Conservation (phyloP, 1,140 invertebrate genomes). For the Euura lappo region DNA sequence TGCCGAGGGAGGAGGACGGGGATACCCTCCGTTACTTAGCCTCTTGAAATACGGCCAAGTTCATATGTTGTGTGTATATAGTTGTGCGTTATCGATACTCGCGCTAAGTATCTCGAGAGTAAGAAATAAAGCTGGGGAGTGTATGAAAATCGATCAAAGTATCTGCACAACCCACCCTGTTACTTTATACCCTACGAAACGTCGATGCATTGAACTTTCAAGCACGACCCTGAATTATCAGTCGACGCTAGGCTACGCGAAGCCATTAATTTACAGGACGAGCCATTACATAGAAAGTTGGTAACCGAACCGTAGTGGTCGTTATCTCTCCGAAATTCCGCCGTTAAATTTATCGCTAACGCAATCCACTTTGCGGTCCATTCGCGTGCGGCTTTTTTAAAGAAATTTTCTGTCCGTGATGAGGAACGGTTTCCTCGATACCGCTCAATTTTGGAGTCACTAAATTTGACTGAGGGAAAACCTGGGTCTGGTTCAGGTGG, state of each 20-base stretch:
- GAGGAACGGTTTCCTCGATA: not conserved
- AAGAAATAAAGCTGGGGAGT: too few species aligned
- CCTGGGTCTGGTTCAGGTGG: too few species aligned
- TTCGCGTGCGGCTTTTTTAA: not conserved
- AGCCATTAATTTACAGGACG: not conserved
- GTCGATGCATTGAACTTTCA: not conserved
- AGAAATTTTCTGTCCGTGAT: not conserved
- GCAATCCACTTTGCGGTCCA: not conserved
- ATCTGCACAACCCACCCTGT: too few species aligned
- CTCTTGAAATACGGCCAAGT: too few species aligned
- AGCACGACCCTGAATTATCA: not conserved
- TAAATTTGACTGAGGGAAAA: not conserved
- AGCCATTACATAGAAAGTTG: constrained; percentile 2
- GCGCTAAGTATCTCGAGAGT: too few species aligned
- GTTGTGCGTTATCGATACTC: too few species aligned
- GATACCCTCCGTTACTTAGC: too few species aligned
- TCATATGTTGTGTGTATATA: too few species aligned
- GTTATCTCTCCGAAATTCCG: not conserved
- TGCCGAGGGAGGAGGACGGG: too few species aligned
- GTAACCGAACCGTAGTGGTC: not conserved
- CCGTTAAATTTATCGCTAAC: not conserved
- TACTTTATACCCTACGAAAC: not conserved
- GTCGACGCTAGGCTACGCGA: not conserved
- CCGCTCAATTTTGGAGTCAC: not conserved
- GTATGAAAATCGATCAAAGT: too few species aligned